Base-by-base conservation (phyloP, 1,140 invertebrate species). In the Diorhabda sublineata region DNA sequence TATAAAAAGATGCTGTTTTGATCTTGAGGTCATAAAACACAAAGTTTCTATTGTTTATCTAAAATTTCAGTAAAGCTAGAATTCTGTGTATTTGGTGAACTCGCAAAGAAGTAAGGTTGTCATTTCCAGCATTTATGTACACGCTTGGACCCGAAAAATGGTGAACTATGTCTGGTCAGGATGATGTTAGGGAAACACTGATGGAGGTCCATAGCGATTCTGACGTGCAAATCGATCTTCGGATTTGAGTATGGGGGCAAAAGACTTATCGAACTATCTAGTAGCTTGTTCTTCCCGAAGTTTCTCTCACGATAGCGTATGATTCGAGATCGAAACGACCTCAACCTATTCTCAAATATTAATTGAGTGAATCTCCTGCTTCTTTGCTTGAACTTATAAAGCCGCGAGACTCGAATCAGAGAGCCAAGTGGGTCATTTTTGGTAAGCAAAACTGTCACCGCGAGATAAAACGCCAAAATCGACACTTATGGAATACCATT, bases 161-260 rank as follows among this genome's bases (percentile, higher is more conserved):
- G 90, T 92, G 90, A 92, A 90, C 90, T 93, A 92, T 92, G 88
- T 91, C 26, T 26, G 90, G 87, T 85, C 86, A 92, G 90, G 88
- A 87, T 82, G 90, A 93, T 91, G 90, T 86, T 90, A 90, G 86
- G 90, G 88, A 92, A 93, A 92, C 90, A 86, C 89, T 92, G 91
- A 86, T 93, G 90, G 90, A 92, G 86, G 91, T 86, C 85, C 89
- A 90, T 84, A 92, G 88, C 89, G 89, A 86, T 92, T 91, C 90
- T 92, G 91, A 93, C 90, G 91, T 92, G 90, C 90, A 93, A 93
- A 93, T 93, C 91, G 90, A 91, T 93, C 89, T 90, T 92, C 89
- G 83, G 87, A 94, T 85, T 86, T 92, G 90, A 87, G 90, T 91
- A 92, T 92, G 92, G 91, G 90, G 91, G 90, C 90, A 91, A 93